Base-by-base conservation (phyloP, 2,113 vertebrate genomes). In the Glaucidium brasilianum region DNA sequence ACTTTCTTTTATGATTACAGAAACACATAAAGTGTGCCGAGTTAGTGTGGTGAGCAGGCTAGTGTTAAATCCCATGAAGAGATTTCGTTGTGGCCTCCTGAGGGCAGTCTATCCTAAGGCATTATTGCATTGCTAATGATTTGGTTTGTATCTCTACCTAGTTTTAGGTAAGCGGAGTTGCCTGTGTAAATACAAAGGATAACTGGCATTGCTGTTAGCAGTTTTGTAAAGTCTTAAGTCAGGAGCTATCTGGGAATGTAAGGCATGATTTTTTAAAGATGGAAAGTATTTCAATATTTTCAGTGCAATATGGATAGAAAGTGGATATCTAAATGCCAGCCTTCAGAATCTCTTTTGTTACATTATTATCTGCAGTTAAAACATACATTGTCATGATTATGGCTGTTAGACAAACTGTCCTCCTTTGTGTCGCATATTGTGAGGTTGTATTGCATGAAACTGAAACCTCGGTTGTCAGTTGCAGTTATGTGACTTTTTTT, bases 71-170 rank as follows among this genome's bases (percentile, higher is more conserved):
- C 50, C 50, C 41, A 10, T 23, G 59, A 69, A 34, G 37, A 73
- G 27, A 49, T 77, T 88, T 62, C 60, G 15, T 18, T 85, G 39
- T 67, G 58, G 60, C 95, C 95, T 94, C 95, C 73, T 84, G 97
- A 94, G 97, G 96, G 96, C 96, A 97, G 81, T 63, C 58, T 94
- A 64, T 95, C 71, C 94, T 91, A 96, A 96, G 67, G 71, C 68
- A 85, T 83, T 64, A 43, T 17, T 47, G 3, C 20, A 14, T 12
- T 6, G 21, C 37, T 7, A 21, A 2, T 35, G 63, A 10, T 12
- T n/a, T 29, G 22, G 8, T 63, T 59, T 52, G 34, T 21, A 6
- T 26, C 32, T 83, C 32, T 80, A 0, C 11, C 3, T 26, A 20
- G 6, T 35, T 88, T 8, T 16, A 49, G 35, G 21, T 32, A 49